Conservation (phyloP, 2,888 invertebrate genomes). For the Callyntrura sp. region DNA sequence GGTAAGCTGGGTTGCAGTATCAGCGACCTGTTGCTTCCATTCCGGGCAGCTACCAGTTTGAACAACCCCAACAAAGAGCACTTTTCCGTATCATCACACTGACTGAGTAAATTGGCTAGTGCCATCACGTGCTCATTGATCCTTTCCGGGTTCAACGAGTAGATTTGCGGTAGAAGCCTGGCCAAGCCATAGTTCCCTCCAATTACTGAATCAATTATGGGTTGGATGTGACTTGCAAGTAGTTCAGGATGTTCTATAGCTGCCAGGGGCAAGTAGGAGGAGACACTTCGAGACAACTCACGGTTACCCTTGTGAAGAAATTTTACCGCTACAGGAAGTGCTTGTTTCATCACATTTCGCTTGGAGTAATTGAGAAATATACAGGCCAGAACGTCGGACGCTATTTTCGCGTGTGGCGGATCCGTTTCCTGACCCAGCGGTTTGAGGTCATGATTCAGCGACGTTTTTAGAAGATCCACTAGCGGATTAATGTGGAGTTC, state of each 20-base stretch:
- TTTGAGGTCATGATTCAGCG: conserved; percentile 95
- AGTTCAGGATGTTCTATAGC: conserved; percentile 96
- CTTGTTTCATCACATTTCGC: conserved; percentile 91
- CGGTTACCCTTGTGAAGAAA: conserved; percentile 96
- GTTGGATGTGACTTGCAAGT: conserved; percentile 94
- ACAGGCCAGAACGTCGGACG: conserved; percentile 97
- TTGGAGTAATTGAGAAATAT: conserved; percentile 94
- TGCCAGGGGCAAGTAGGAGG: conserved; percentile 95
- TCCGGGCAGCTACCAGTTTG: conserved; percentile 89
- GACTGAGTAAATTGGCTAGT: conserved; percentile 92
- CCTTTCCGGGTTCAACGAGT: conserved; percentile 94
- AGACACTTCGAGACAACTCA: conserved; percentile 95
- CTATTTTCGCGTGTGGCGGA: conserved; percentile 98
- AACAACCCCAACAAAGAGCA: conserved; percentile 93
- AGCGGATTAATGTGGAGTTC: conserved; percentile 94
- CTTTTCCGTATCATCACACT: conserved; percentile 94
- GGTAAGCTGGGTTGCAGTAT: conserved; percentile 93
- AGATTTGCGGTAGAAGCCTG: conserved; percentile 95
- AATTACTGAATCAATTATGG: conserved; percentile 96
- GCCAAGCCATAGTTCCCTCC: conserved; percentile 95
- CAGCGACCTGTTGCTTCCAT: conserved; percentile 73
- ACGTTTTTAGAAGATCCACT: conserved; percentile 94
- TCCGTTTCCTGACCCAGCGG: conserved; percentile 92
- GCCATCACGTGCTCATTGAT: conserved; percentile 94
- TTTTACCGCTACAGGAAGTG: conserved; percentile 96